phyloP scores from a whole-genome alignment of 2,113 vertebrate species.

The Athene cunicularia region DNA sequence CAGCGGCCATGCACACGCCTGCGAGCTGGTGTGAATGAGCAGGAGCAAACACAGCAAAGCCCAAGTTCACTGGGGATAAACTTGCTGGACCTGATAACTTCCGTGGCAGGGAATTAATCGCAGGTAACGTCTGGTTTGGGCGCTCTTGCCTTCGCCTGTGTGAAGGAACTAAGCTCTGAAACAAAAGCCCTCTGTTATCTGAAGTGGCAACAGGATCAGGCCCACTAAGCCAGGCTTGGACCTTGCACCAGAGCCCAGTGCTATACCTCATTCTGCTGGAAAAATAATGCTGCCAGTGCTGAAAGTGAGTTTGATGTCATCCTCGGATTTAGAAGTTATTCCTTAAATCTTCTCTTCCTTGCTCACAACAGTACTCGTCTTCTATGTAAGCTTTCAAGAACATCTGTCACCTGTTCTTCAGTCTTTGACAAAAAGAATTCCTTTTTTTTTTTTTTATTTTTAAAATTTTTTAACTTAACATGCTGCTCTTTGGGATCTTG shows the following conservation, averaged over 20 bases:
- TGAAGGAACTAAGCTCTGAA: background rate
- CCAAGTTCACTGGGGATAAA: background rate
- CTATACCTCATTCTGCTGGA: background rate
- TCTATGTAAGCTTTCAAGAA: background rate
- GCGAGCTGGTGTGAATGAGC: background rate
- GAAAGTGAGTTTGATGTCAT: background rate
- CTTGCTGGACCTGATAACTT: background rate
- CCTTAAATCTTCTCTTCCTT: background rate
- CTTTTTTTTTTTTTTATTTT: background rate
- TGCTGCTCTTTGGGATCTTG: background rate
- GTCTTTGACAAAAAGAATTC: background rate
- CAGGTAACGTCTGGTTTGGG: fast-evolving
- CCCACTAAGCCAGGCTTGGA: background rate
- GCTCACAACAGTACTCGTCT: background rate
- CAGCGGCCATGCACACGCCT: fast-evolving
- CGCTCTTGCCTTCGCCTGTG: background rate
- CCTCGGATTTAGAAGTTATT: background rate
- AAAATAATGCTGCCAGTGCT: background rate
- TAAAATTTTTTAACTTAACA: background rate
- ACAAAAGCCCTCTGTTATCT: background rate
- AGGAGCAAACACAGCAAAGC: background rate
- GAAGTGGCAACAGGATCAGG: background rate
- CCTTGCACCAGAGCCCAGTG: background rate
- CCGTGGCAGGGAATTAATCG: background rate
- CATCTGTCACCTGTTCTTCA: background rate